A percentile compares a stretch with the other conserved stretches of the same genome.
phyloP scores from a whole-genome alignment of 2,113 vertebrate genomes.

The Cheirogaleus medius region DNA sequence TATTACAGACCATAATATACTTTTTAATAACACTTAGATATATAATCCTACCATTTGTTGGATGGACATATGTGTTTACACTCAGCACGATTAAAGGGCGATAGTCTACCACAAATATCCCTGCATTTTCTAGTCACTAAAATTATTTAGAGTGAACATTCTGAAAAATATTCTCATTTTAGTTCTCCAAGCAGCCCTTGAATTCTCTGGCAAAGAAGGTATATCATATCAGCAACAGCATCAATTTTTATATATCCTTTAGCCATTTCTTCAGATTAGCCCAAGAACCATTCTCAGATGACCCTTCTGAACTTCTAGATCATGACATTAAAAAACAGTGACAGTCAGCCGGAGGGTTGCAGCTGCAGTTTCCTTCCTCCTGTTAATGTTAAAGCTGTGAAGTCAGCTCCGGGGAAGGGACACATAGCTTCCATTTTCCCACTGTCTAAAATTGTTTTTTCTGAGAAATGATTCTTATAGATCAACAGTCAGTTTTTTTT shows the following conservation, averaged over 20 bases:
- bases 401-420: not conserved
- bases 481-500: not conserved
- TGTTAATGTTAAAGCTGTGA: not conserved
- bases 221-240: not conserved
- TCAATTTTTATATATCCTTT: not conserved
- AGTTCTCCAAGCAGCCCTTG: not conserved
- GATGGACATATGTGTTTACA: not conserved
- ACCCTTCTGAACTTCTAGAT: constrained; percentile 35
- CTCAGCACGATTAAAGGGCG: not conserved
- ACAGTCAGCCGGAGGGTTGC: not conserved
- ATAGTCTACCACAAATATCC: not conserved
- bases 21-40: not conserved
- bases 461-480: constrained; percentile 42
- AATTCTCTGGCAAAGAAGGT: not conserved
- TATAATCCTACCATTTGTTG: not conserved
- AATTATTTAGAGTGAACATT: not conserved
- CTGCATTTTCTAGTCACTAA: not conserved
- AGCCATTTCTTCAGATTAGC: constrained; percentile 37
- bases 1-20: not conserved
- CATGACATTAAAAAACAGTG: constrained; percentile 58
- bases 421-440: not conserved
- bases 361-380: not conserved
- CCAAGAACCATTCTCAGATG: constrained; percentile 19
- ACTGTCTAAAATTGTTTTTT: not conserved
- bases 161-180: not conserved